Evolutionary conservation across 2,888 invertebrate species (phyloP), one percentile per base, ranked within the genome.

Genomic region (Drosophila niveifrons): DNA sequence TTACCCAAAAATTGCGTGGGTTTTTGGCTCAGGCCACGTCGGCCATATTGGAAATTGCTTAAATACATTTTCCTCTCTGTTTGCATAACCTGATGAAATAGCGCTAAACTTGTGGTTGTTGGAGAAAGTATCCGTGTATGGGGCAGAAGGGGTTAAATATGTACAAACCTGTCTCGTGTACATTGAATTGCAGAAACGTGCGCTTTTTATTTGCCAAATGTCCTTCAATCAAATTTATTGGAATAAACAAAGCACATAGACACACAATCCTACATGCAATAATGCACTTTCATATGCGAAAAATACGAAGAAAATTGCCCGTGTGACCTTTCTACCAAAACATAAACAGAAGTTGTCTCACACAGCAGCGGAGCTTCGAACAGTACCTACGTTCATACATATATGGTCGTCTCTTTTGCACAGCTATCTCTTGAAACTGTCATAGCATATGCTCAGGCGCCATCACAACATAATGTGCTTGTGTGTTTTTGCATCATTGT

Each of bases 381-480:
- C 10, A 44, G 56, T 41, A 53, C 13, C 13, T 46, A 48, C 52
- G 2, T 17, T 1, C 6, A 6, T 23, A 4, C 23, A 23, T 62
- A 31, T 68, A 74, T 56, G 50, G 67, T 72, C 55, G 63, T 75
- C 75, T 62, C 59, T 64, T 66, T 83, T 66, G 11, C 65, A 66
- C 47, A 43, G 29, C 34, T 47, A 68, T 57, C 71, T 65, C 62
- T 66, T 66, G 52, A 46, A 73, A 72, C 72, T 73, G 44, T 1
- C 57, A 67, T 82, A 78, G 85, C 85, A 85, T 85, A 85, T 84
- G 85, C 88, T 82, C 65, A 80, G 84, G 85, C 82, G 84, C 84
- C 67, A 69, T 74, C 74, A 63, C 77, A 76, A 50, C 72, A 76
- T 72, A 63, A 41, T 36, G 53, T 48, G 28, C 18, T n/a, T 56